Evolutionary conservation across 2,797 vertebrate genomes (phyloP).

Genomic region (Atherinosoma microstoma): DNA sequence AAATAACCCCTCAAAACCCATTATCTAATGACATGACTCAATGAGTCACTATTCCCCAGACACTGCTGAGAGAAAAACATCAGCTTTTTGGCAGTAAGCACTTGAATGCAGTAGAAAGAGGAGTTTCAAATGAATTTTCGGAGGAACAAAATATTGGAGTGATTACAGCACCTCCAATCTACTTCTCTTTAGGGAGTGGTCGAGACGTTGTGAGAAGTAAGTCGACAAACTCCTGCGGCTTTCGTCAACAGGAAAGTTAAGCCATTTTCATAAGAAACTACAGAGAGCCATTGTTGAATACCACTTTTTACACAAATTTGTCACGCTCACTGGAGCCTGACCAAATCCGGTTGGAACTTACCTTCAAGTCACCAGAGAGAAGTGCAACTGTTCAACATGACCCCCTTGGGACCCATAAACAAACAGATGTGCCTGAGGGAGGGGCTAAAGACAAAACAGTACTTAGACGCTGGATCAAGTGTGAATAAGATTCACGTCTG

Average conservation of each 20-base stretch:
- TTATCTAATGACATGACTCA: slow-evolving; percentile 77
- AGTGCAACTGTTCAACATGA: slow-evolving; percentile 13
- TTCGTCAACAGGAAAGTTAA: slow-evolving; percentile 24
- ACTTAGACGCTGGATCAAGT: slow-evolving; percentile 1
- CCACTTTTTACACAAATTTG: slow-evolving; percentile 6
- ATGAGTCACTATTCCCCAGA: slow-evolving; percentile 74
- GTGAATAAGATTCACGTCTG: neutral
- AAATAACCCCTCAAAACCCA: slow-evolving; percentile 71
- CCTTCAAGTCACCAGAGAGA: slow-evolving; percentile 54
- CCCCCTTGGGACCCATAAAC: slow-evolving; percentile 45
- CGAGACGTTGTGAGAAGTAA: slow-evolving; percentile 45
- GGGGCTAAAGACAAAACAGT: slow-evolving; percentile 52
- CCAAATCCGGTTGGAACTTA: slow-evolving; percentile 51
- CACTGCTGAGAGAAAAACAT: slow-evolving; percentile 57
- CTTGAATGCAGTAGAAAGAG: slow-evolving; percentile 38
- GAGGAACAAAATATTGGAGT: slow-evolving; percentile 58
- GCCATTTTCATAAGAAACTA: slow-evolving; percentile 24
- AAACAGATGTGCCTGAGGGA: slow-evolving; percentile 60
- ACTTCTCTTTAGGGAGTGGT: slow-evolving; percentile 48
- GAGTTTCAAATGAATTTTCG: slow-evolving; percentile 59
- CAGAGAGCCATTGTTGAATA: neutral
- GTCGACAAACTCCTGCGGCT: slow-evolving; percentile 38
- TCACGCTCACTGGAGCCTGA: slow-evolving; percentile 31
- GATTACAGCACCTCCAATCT: slow-evolving; percentile 56
- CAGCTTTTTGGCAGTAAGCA: slow-evolving; percentile 62